Evolutionary conservation across 2,888 invertebrate species (phyloP).

Genomic region (Acanthoscelides obtectus): DNA sequence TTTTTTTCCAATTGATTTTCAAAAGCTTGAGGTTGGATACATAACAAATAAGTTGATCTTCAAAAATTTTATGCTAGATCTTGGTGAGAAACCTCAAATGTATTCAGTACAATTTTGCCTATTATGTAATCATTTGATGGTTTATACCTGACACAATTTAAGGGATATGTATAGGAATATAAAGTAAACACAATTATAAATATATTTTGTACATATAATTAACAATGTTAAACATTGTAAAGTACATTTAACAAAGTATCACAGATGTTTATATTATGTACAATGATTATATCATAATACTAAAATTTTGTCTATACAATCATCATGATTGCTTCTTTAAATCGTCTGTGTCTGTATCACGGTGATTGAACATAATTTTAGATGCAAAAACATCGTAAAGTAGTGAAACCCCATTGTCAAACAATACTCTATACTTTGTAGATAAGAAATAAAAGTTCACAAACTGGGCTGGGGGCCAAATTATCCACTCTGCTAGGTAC

Average conservation of each 20-base stretch:
- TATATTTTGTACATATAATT: not conserved
- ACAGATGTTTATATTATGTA: not conserved
- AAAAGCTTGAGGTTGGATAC: too few species aligned
- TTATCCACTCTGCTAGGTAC: constrained; percentile 82
- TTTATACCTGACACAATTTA: too few species aligned
- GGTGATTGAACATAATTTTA: constrained; percentile 60
- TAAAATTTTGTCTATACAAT: not conserved
- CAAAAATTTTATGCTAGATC: too few species aligned
- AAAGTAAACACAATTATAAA: too few species aligned
- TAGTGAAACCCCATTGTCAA: constrained; percentile 80
- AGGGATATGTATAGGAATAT: too few species aligned
- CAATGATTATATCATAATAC: not conserved
- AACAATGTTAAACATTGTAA: not conserved
- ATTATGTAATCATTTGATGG: too few species aligned
- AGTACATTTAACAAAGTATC: not conserved
- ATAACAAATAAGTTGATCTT: too few species aligned
- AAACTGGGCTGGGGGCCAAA: constrained; percentile 91
- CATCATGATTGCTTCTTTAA: not conserved
- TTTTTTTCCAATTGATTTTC: too few species aligned
- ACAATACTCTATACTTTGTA: constrained; percentile 75
- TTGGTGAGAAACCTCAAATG: too few species aligned
- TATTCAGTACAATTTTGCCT: too few species aligned
- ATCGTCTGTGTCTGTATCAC: not conserved
- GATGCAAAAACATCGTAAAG: constrained; percentile 84
- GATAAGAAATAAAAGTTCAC: constrained; percentile 89